Percentiles rank a stretch among this genome's conserved stretches.
Evolutionary conservation across 2,797 vertebrate genomes (phyloP).

Genomic region (Cuniculus paca): DNA sequence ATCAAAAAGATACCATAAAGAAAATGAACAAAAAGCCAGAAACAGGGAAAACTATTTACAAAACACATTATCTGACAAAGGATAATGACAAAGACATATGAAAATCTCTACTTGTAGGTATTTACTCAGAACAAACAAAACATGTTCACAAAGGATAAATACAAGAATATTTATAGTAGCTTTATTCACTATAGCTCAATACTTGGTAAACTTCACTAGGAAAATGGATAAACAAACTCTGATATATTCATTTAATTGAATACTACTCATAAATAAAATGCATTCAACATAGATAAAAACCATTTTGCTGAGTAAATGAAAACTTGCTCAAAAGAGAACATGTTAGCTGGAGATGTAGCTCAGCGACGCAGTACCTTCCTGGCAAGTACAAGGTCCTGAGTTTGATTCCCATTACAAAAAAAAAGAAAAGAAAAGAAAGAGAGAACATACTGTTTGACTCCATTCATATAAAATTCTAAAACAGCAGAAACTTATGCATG

Average conservation of each 20-base stretch:
- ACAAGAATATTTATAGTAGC: background rate
- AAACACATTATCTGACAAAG: slow-evolving; percentile 13
- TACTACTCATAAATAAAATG: slow-evolving; percentile 8
- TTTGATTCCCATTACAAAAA: no score
- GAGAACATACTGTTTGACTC: background rate
- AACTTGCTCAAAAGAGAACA: background rate
- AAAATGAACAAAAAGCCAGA: background rate
- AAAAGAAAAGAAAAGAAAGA: no score
- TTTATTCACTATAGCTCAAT: slow-evolving; percentile 6
- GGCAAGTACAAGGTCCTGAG: no score
- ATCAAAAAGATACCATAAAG: slow-evolving; percentile 13
- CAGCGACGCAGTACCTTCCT: no score
- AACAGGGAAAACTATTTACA: slow-evolving; percentile 5
- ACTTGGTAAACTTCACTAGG: background rate
- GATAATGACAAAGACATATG: background rate
- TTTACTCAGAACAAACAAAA: slow-evolving; percentile 46
- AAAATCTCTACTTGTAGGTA: background rate
- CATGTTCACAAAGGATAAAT: background rate
- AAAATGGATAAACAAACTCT: background rate
- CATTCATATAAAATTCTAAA: slow-evolving; percentile 34
- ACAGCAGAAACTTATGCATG: background rate
- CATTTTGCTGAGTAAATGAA: slow-evolving; percentile 49
- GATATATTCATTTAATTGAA: slow-evolving; percentile 9
- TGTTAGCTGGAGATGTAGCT: no score
- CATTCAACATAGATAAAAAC: slow-evolving; percentile 24